A percentile compares a stretch with the other conserved stretches of the same genome.
phyloP scores from a whole-genome alignment of 2,888 invertebrate species.

The Heteromurus nitidus region DNA sequence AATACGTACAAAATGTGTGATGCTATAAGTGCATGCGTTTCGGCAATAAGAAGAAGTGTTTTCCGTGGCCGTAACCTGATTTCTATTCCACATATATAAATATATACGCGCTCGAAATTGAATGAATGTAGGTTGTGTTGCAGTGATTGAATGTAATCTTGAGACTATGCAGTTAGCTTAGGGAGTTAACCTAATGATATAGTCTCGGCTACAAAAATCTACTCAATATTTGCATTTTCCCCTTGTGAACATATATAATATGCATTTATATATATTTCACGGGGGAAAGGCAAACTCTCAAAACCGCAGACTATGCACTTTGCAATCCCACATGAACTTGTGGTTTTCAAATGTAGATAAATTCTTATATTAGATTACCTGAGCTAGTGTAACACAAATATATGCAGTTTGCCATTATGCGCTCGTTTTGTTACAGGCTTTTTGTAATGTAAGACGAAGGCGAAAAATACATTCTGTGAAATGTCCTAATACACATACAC shows the following conservation, averaged over 20 bases:
- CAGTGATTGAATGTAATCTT: constrained; percentile 63
- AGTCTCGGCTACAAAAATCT: constrained; percentile 17
- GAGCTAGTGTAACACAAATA: too few relatives aligned
- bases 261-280: constrained; percentile 36
- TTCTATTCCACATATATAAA: constrained; percentile 41
- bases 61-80: constrained; percentile 63
- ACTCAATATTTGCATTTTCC: constrained; percentile 42
- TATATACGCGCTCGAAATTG: too few relatives aligned
- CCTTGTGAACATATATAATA: constrained; percentile 6
- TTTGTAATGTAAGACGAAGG: background rate
- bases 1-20: background rate
- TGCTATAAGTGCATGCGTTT: constrained; percentile 19
- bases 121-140: constrained; percentile 63
- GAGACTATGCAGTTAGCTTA: constrained; percentile 43
- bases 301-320: too few relatives aligned
- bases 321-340: too few relatives aligned
- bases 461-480: constrained; percentile 22
- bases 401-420: too few relatives aligned
- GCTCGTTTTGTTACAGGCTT: constrained; percentile 1
- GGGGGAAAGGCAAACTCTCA: constrained; percentile 31
- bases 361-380: too few relatives aligned
- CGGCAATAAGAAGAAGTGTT: constrained; percentile 38
- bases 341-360: too few relatives aligned
- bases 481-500: constrained; percentile 16
- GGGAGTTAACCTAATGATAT: constrained; percentile 48